Base-by-base conservation (phyloP, 2,113 vertebrate species). In the Cromileptes altivelis region DNA sequence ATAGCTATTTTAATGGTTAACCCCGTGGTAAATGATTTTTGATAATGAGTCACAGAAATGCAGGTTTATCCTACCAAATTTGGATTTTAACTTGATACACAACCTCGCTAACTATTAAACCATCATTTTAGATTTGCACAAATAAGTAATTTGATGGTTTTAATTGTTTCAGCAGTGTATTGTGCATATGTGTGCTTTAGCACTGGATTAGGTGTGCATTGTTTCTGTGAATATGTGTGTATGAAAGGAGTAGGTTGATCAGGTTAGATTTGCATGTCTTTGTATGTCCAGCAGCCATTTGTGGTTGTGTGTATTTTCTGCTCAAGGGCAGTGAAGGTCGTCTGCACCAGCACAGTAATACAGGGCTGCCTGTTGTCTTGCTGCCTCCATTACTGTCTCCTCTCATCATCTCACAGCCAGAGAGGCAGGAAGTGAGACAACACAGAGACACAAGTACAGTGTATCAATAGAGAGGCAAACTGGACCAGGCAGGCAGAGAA, bases 251-350 rank as follows among this genome's bases (percentile, higher is more conserved):
- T 6, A 7, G 57, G 33, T 56, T 63, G 37, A 71, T 63, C 37
- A 40, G n/a, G 8, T 23, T 23, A 45, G 9, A 52, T 45, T n/a
- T 13, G 42, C 13, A 47, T 30, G 55, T 50, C 25, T 61, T 50
- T 75, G 19, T 69, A 11, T 52, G 45, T 67, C 67, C 17, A 19
- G 25, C 40, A 57, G 33, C 27, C 33, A 70, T 62, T 70, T 79
- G 37, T 11, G 25, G 18, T 40, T 30, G 14, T 56, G 75, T 23
- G 33, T 61, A 3, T 47, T 40, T 45, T n/a, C 57, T 68, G 30
- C 53, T 60, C 40, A 1, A 82, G 64, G 60, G 49, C 50, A 72
- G 49, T 80, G 72, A 77, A 80, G 76, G 58, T 62, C 27, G 6
- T 40, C 27, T 19, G 30, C 47, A 5, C 8, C n/a, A 25, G 64